A percentile compares a stretch with the other conserved stretches of the same genome.
Evolutionary conservation across 1,140 invertebrate species (phyloP).

Genomic region (Thrips palmi): DNA sequence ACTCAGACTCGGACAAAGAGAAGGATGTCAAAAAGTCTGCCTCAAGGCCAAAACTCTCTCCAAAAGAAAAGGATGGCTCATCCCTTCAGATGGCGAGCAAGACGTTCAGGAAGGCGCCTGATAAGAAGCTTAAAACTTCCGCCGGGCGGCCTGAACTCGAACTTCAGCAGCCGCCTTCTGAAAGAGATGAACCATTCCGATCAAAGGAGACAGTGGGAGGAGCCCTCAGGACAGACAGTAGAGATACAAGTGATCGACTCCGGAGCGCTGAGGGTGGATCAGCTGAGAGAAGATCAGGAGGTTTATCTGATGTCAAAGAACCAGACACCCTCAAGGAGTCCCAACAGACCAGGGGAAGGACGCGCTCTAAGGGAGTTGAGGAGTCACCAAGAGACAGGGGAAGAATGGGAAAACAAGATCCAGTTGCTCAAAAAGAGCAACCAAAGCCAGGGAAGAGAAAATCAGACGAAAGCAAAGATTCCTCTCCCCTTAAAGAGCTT

Average conservation of each 20-base stretch:
- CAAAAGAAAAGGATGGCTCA: conserved; percentile 23
- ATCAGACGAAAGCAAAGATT: conserved; percentile 14
- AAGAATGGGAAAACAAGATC: conserved; percentile 18
- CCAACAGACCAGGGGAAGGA: conserved; percentile 11
- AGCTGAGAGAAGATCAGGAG: conserved; percentile 22
- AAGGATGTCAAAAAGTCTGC: conserved; percentile 9
- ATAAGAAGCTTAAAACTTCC: conserved; percentile 75
- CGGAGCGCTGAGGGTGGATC: conserved; percentile 42
- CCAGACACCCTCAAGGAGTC: conserved; percentile 21
- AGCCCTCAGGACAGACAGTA: conserved; percentile 16
- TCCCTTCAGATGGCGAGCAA: conserved; percentile 24
- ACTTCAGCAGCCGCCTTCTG: conserved; percentile 48
- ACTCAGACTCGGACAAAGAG: conserved; percentile 16
- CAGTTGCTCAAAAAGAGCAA: conserved; percentile 18
- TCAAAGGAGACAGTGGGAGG: conserved; percentile 20
- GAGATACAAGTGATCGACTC: conserved; percentile 33
- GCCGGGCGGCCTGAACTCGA: conserved; percentile 54
- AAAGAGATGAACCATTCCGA: conserved; percentile 51
- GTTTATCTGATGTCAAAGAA: conserved; percentile 25
- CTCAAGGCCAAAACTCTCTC: conserved; percentile 21
- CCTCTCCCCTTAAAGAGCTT: conserved; percentile 10
- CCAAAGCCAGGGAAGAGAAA: conserved; percentile 19
- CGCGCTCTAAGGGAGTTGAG: conserved; percentile 12
- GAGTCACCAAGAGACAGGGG: conserved; percentile 1
- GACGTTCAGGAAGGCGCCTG: conserved; percentile 46